Percentiles rank a stretch among this genome's conserved stretches.
Evolutionary conservation across 2,797 vertebrate genomes (phyloP).

Genomic region (Geotrypetes seraphini): DNA sequence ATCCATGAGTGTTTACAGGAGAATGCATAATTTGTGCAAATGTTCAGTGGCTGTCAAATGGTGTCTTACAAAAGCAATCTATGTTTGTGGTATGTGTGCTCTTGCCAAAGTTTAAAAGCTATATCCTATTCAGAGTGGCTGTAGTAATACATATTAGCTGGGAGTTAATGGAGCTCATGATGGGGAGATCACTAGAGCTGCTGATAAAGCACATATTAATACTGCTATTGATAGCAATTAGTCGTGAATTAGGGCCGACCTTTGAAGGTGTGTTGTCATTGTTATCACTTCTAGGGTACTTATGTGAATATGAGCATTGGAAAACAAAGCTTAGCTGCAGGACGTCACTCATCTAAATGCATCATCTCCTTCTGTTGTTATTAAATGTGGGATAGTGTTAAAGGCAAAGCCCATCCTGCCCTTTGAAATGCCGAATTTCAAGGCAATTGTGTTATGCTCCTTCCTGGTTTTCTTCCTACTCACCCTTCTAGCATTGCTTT

Average conservation of each 20-base stretch:
- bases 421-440: too few relatives aligned
- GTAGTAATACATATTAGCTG: slow-evolving; percentile 13
- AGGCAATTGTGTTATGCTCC: too few relatives aligned
- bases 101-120: slow-evolving; percentile 36
- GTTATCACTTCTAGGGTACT: too few relatives aligned
- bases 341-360: too few relatives aligned
- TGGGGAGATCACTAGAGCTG: slow-evolving; percentile 17
- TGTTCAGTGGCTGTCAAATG: slow-evolving; percentile 12
- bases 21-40: slow-evolving; percentile 14
- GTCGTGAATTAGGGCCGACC: neutral
- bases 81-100: slow-evolving; percentile 7
- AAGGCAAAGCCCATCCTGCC: too few relatives aligned
- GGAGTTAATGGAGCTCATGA: slow-evolving; percentile 1
- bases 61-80: slow-evolving; percentile 2
- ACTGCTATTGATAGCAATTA: neutral
- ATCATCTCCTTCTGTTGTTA: neutral
- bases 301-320: too few relatives aligned
- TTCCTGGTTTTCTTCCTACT: too few relatives aligned
- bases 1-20: slow-evolving; percentile 18
- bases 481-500: too few relatives aligned
- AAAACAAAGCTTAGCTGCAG: too few relatives aligned
- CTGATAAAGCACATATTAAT: slow-evolving; percentile 17
- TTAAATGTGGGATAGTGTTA: too few relatives aligned
- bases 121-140: slow-evolving; percentile 11
- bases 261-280: too few relatives aligned